These are phyloP conservation scores for Chalcosyrphus nemorum DNA, from an alignment of 2,888 invertebrate genomes.

Conservation along the genomic window DNA sequence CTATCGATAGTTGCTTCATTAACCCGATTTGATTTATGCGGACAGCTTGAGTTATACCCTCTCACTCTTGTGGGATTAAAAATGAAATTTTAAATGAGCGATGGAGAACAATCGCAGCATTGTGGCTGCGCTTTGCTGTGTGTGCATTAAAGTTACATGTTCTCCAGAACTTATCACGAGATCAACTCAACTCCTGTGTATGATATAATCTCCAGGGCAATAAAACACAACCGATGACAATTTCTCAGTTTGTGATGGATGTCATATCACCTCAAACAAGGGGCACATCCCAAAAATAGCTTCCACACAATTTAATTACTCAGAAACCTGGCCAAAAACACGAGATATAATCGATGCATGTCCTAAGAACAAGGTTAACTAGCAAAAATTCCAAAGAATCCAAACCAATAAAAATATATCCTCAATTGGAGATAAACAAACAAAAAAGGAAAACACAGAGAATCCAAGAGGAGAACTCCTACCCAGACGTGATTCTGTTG, in stretches of 20 bases:
- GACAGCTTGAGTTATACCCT: conserved; percentile 34
- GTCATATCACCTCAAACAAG: conserved; percentile 67
- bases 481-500: conserved; percentile 23
- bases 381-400: conserved; percentile 65
- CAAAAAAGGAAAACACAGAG: conserved; percentile 5
- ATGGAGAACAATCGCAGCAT: conserved; percentile 37
- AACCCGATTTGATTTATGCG: conserved; percentile 46
- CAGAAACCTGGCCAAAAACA: conserved; percentile 63
- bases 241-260: conserved; percentile 58
- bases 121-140: conserved; percentile 24
- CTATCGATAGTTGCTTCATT: conserved; percentile 48
- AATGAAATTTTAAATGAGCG: conserved; percentile 27
- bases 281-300: conserved; percentile 67
- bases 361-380: conserved; percentile 70
- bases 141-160: conserved; percentile 64
- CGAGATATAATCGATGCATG: conserved; percentile 68
- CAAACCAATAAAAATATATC: conserved; percentile 71
- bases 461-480: conserved; percentile 22
- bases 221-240: conserved; percentile 67
- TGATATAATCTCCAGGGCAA: conserved; percentile 50
- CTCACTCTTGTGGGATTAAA: conserved; percentile 3
- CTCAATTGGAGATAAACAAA: conserved; percentile 59
- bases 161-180: conserved; percentile 50
- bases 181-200: conserved; percentile 57
- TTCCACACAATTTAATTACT: conserved; percentile 71